Conservation (phyloP, 2,888 invertebrate species). For the Malacosoma neustria region DNA sequence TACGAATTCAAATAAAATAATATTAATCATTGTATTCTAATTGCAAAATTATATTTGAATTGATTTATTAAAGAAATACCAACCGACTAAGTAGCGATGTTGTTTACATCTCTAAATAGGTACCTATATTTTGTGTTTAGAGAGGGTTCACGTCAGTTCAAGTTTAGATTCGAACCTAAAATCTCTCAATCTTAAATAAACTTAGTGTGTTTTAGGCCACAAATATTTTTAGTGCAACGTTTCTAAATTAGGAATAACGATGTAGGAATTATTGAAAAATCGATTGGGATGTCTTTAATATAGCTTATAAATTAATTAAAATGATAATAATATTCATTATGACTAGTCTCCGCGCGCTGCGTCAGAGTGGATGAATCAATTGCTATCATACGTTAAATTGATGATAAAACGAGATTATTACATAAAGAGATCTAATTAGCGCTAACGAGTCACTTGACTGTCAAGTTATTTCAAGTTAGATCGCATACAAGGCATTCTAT, state of each 20-base stretch:
- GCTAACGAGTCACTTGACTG: slow-evolving; percentile 30
- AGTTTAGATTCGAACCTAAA: too few species aligned
- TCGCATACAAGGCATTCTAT: slow-evolving; percentile 24
- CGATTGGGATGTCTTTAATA: slow-evolving; percentile 31
- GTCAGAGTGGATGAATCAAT: slow-evolving; percentile 32
- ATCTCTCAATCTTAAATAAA: too few species aligned
- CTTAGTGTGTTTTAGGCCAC: too few species aligned
- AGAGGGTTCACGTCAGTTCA: too few species aligned
- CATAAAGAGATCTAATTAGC: slow-evolving; percentile 52
- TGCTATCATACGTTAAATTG: slow-evolving; percentile 25
- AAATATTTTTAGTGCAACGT: too few species aligned
- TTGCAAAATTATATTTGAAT: neutral
- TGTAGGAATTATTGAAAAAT: too few species aligned
- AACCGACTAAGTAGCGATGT: too few species aligned
- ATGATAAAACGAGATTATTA: slow-evolving; percentile 51
- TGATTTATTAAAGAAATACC: neutral
- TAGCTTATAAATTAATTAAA: slow-evolving; percentile 23
- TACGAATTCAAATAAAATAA: neutral
- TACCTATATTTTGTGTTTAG: too few species aligned
- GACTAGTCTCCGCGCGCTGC: slow-evolving; percentile 45
- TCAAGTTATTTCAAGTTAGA: too few species aligned
- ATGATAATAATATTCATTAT: slow-evolving; percentile 31
- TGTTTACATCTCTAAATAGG: too few species aligned
- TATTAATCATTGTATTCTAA: neutral
- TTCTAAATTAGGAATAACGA: too few species aligned